Base-by-base conservation (phyloP, 2,797 vertebrate species). In the Chromobotia macracanthus region DNA sequence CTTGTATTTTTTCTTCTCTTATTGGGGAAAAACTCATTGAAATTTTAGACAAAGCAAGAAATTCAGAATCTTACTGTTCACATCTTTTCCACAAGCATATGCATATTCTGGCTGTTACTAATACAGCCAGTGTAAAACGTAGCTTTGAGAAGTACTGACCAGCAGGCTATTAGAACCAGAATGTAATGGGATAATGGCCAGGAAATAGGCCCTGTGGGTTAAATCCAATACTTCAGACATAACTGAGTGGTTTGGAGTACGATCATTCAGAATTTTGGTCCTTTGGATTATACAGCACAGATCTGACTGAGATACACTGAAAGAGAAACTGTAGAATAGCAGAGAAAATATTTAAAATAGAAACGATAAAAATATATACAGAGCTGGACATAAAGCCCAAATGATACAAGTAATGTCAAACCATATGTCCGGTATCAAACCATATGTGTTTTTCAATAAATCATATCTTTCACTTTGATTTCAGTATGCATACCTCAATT, bases 11-110 rank as follows among this genome's bases (percentile, higher is more conserved):
- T 55, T 73, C 55, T 53, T 69, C 71, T 51, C 13, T 21, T 31
- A 12, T 64, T n/a, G 64, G 67, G 38, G 38, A 13, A 83, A 83
- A 65, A 67, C 48, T 23, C 4, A 51, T 51, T 77, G 41, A 65
- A 80, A 83, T 35, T 46, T 50, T 48, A 77, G 55, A 77, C 25
- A 41, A 11, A 74, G 23, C 44, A 61, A 73, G 61, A 65, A 50
- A 64, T 21, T 0, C 10, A 44, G 3, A 16, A 56, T 25, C 46
- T 38, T 23, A 51, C 44, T 48, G 7, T 61, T 60, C 31, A 16
- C 4, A 13, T 46, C 41, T 23, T 21, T 58, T 12, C n/a, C 16
- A 74, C 64, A 73, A 46, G 13, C 48, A 35, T 48, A 66, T 16
- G 25, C 58, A 48, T 64, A 77, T 61, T 65, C 9, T 10, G n/a